These are phyloP conservation scores for Hoplostethus mediterraneus DNA, from an alignment of 2,797 vertebrate species.

Conservation along the genomic window DNA sequence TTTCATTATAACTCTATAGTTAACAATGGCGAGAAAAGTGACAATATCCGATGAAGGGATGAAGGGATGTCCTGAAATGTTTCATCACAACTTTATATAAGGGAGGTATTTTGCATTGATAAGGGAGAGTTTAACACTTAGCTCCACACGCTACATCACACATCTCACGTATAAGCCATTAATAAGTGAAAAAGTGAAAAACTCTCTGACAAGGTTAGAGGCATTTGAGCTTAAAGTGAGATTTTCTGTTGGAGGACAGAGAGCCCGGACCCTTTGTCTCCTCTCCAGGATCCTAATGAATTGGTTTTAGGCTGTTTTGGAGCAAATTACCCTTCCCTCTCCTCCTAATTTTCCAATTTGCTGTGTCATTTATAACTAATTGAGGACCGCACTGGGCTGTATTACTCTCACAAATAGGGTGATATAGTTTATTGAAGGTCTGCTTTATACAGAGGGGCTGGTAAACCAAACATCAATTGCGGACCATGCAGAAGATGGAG, in stretches of 20 bases:
- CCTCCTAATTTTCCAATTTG: slow-evolving; percentile 90
- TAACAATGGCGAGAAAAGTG: background rate
- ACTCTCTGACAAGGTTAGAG: slow-evolving; percentile 58
- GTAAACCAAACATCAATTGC: slow-evolving; percentile 80
- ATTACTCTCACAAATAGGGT: slow-evolving; percentile 85
- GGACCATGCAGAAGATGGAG: slow-evolving; percentile 62
- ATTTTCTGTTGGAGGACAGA: slow-evolving; percentile 75
- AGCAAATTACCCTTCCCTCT: slow-evolving; percentile 86
- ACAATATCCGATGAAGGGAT: too few relatives aligned
- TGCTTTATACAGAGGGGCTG: slow-evolving; percentile 73
- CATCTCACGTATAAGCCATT: background rate
- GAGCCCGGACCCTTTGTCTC: slow-evolving; percentile 70
- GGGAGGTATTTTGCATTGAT: background rate
- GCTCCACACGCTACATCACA: background rate
- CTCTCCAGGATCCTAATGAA: slow-evolving; percentile 83
- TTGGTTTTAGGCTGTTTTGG: slow-evolving; percentile 88
- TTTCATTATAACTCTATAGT: background rate
- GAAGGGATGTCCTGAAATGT: too few relatives aligned
- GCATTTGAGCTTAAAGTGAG: slow-evolving; percentile 50
- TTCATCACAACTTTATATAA: too few relatives aligned
- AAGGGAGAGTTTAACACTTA: background rate
- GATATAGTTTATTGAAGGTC: slow-evolving; percentile 84
- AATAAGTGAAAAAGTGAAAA: slow-evolving; percentile 21
- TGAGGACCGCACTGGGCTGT: slow-evolving; percentile 81
- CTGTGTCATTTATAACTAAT: slow-evolving; percentile 89